Evolutionary conservation across 2,113 vertebrate species (phyloP).

Genomic region (Eubucco bourcierii): DNA sequence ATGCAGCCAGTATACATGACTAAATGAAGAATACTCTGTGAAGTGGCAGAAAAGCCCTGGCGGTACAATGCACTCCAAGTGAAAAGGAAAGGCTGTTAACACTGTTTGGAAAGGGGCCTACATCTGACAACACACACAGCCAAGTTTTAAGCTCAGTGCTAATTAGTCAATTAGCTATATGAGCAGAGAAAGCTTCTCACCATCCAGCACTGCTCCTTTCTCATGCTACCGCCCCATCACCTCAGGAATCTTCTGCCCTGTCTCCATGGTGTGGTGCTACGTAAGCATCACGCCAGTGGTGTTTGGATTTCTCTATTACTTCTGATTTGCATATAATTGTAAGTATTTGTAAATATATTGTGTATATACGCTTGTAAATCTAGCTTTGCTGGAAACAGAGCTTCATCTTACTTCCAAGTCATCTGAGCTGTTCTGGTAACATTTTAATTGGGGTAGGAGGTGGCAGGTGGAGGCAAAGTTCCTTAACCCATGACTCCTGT

Average conservation of each 20-base stretch:
- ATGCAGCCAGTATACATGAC: slow-evolving; percentile 46
- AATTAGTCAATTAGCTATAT: slow-evolving; percentile 58
- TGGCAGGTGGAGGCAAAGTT: too few species aligned
- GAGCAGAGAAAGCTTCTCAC: slow-evolving; percentile 41
- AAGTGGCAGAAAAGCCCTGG: slow-evolving; percentile 17
- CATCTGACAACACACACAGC: slow-evolving; percentile 55
- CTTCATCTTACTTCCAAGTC: too few species aligned
- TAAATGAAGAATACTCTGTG: slow-evolving; percentile 41
- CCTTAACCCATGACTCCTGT: too few species aligned
- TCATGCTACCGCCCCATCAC: not conserved
- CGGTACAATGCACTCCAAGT: not conserved
- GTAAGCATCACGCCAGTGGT: slow-evolving; percentile 57
- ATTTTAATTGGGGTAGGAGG: too few species aligned
- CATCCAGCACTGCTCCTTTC: not conserved
- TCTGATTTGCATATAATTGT: too few species aligned
- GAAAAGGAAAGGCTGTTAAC: slow-evolving; percentile 57
- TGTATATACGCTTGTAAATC: too few species aligned
- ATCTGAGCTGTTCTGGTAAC: too few species aligned
- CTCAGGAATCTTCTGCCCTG: slow-evolving; percentile 34
- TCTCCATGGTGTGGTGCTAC: slow-evolving; percentile 36
- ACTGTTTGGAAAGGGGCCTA: slow-evolving; percentile 54
- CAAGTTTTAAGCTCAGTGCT: slow-evolving; percentile 41
- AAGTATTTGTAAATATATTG: too few species aligned
- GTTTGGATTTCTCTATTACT: too few species aligned
- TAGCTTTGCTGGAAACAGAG: too few species aligned